Conservation (phyloP, 2,888 invertebrate species). For the Gasteruption jaculator region DNA sequence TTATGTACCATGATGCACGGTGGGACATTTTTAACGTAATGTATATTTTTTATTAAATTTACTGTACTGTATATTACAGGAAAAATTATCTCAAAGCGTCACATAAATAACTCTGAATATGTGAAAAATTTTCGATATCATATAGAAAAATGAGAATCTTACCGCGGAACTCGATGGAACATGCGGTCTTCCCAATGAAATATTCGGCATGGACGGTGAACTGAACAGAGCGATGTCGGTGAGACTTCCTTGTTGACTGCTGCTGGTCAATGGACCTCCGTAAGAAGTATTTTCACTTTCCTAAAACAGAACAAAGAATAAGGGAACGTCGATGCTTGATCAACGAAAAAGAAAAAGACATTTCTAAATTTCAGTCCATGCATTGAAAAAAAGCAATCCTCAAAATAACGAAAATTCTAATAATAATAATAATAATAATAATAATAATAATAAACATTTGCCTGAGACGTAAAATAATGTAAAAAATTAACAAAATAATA, state of each 20-base stretch:
- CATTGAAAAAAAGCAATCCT: too few relatives aligned
- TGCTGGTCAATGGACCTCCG: slow-evolving; percentile 55
- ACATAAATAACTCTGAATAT: not conserved
- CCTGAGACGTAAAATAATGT: too few relatives aligned
- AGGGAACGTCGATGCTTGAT: too few relatives aligned
- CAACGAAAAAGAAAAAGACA: too few relatives aligned
- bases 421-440: too few relatives aligned
- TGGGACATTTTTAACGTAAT: not conserved
- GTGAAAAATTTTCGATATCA: too few relatives aligned
- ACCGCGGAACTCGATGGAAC: slow-evolving; percentile 52
- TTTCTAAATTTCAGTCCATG: too few relatives aligned
- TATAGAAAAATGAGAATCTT: slow-evolving; percentile 22
- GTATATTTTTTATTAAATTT: slow-evolving; percentile 1
- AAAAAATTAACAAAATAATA: too few relatives aligned
- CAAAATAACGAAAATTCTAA: too few relatives aligned
- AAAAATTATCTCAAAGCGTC: not conserved
- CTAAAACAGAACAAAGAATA: too few relatives aligned
- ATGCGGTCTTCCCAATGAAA: slow-evolving; percentile 83
- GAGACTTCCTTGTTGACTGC: slow-evolving; percentile 64
- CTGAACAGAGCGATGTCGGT: slow-evolving; percentile 80
- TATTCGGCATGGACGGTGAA: slow-evolving; percentile 95
- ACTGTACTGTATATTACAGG: slow-evolving; percentile 3
- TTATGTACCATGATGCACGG: too few relatives aligned
- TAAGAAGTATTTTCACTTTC: slow-evolving; percentile 70
- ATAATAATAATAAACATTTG: too few relatives aligned